Base-by-base conservation (phyloP, 2,888 invertebrate genomes). In the Sycophila texana region DNA sequence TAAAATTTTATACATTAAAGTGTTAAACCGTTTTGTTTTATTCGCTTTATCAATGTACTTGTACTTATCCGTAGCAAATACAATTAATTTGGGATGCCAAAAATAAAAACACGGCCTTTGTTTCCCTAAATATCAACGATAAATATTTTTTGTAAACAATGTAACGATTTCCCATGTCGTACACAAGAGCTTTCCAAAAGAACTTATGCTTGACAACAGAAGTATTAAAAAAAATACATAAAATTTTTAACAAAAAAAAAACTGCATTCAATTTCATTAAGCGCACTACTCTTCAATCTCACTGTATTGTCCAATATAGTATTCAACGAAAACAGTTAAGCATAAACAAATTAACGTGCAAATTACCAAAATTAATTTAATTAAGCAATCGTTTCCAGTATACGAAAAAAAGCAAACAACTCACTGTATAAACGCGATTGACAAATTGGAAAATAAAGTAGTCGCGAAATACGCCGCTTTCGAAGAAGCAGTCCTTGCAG, bases 61-160 rank as follows among this genome's bases (percentile, higher is more conserved):
- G 63, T 76, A 78, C 74, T 78, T 74, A 66, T 77, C 26, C 39
- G 14, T 74, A 73, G 65, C 20, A 78, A 78, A 74, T 63, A 70
- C 49, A 55, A 68, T 78, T 53, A 66, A 58, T 71, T 72, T 74
- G 68, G 63, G 49, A 73, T 66, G 72, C 72, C 16, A 39, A 39
- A 39, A 39, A 39, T 66, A 22, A 51, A 51, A 18, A 63, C 61
- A 63, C 51, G 20, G 18, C 53, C 68, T 68, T 74, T 70, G 61
- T 74, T 78, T 78, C 57, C 57, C 74, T 55, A 61, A 79, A 55
- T 51, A 78, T 47, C 30, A 71, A 58, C 47, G 14, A 16, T 65
- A 78, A 71, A 79, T 74, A 75, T 75, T 67, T 75, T 75, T 79
- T 79, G 79, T 79, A 79, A 75, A 72, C 18, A 10, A 65, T 49